Base-by-base conservation (phyloP, 2,113 vertebrate genomes). In the Pyrgilauda ruficollis region DNA sequence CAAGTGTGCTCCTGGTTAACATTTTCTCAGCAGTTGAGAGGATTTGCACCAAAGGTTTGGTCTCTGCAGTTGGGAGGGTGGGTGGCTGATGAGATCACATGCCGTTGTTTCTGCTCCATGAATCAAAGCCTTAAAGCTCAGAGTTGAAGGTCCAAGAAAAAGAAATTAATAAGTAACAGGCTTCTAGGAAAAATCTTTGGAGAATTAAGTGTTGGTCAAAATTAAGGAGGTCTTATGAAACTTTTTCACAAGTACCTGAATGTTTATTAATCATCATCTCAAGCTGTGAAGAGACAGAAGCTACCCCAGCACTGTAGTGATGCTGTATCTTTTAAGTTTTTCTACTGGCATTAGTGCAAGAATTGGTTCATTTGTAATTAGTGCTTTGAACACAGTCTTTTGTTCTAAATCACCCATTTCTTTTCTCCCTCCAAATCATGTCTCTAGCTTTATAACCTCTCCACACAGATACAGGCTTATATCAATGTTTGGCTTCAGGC, bases 71-170 rank as follows among this genome's bases (percentile, higher is more conserved):
- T 73, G 35, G 59, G 68, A 83, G 46, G 33, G 77, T 66, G 89
- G 72, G 33, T 70, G 78, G 84, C 82, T 80, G 52, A 22, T 76
- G 55, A 84, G 87, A 85, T 94, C 93, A 85, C 82, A 55, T 77
- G 75, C 52, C 0, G 0, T 64, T 81, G 35, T 87, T 95, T 90
- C 85, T 91, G 81, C 47, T 90, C 55, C 44, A 11, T 61, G 79
- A 84, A 93, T 94, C 87, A 95, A 96, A 90, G 67, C n/a, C 82
- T 94, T 70, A 55, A 85, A 95, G 53, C 69, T 70, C 30, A 22
- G 53, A 93, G 81, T 31, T 82, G 89, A 94, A 94, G 67, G 87
- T 87, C 62, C 49, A 64, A 61, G 23, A 76, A n/a, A 83, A 88
- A 68, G 33, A 82, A 33, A 66, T 75, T 92, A 91, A 89, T 93